These are phyloP conservation scores for Apotomis betuletana DNA, from an alignment of 2,888 invertebrate species.

Conservation along the genomic window DNA sequence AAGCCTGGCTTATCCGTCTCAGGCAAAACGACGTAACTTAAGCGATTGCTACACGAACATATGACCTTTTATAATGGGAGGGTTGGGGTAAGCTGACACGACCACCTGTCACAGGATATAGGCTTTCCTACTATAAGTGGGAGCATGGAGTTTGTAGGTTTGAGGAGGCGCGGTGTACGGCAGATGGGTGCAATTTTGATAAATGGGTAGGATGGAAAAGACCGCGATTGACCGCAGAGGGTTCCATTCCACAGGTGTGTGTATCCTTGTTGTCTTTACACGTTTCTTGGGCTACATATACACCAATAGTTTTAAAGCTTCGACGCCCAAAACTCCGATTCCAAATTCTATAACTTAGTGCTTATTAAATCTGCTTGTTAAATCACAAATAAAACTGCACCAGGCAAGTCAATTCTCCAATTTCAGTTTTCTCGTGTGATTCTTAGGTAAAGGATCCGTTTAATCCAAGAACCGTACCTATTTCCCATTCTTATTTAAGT, in stretches of 20 bases:
- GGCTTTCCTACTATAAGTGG: constrained; percentile 18
- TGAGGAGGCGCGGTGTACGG: not conserved
- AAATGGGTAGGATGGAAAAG: constrained; percentile 1
- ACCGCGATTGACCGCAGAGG: constrained; percentile 5
- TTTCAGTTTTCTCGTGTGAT: too few relatives aligned
- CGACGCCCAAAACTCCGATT: too few relatives aligned
- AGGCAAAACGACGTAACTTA: not conserved
- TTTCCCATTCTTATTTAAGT: not conserved
- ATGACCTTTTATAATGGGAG: not conserved
- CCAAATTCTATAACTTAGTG: too few relatives aligned
- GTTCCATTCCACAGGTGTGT: too few relatives aligned
- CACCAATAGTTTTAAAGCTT: too few relatives aligned
- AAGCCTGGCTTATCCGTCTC: not conserved
- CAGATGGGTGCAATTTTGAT: constrained; percentile 10
- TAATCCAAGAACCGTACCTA: not conserved
- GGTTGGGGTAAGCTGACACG: constrained; percentile 24
- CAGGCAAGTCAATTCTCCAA: too few relatives aligned
- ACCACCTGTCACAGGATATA: constrained; percentile 32
- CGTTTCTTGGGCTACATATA: too few relatives aligned
- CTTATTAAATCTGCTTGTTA: too few relatives aligned
- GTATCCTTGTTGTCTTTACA: too few relatives aligned
- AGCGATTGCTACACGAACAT: not conserved
- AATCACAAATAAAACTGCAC: too few relatives aligned
- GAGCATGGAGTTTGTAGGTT: constrained; percentile 3
- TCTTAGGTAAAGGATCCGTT: too few relatives aligned